Conservation (phyloP, 1,140 invertebrate species). For the Scaptomyza hsui region DNA sequence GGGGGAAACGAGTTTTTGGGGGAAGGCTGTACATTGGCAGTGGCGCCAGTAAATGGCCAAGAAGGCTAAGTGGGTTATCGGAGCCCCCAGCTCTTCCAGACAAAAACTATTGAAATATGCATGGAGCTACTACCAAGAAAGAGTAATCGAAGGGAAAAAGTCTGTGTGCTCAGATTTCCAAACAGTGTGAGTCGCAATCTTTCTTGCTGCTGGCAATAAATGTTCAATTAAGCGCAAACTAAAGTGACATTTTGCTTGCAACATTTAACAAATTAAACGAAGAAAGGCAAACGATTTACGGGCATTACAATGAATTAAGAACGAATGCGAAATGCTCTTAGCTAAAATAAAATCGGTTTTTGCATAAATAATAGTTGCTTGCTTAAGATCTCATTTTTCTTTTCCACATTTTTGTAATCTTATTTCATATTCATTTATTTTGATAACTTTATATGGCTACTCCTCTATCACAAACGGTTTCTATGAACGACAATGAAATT, state of each 20-base stretch:
- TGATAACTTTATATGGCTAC: no score
- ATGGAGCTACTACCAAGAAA: background rate
- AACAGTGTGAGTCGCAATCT: slow-evolving; percentile 3
- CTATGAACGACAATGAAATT: slow-evolving; percentile 12
- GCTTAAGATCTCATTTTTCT: no score
- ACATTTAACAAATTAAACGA: slow-evolving; percentile 61
- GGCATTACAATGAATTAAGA: background rate
- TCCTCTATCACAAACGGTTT: no score
- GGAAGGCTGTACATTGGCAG: background rate
- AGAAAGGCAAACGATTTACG: background rate
- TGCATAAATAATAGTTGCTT: no score
- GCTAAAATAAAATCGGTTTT: no score
- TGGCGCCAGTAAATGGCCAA: slow-evolving; percentile 28
- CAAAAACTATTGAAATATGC: slow-evolving; percentile 66
- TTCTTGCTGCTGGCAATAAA: slow-evolving; percentile 33
- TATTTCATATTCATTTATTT: no score
- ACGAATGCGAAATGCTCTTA: slow-evolving; percentile 2
- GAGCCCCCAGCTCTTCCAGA: slow-evolving; percentile 17
- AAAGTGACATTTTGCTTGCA: slow-evolving; percentile 54
- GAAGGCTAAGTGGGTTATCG: slow-evolving; percentile 51
- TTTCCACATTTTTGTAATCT: no score
- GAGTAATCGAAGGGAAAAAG: background rate
- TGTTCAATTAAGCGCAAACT: slow-evolving; percentile 59
- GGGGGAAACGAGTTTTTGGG: background rate
- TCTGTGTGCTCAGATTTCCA: background rate